Evolutionary conservation across 1,140 invertebrate genomes (phyloP), one percentile per base, ranked within the genome.

Genomic region (Hylaeus volcanicus): DNA sequence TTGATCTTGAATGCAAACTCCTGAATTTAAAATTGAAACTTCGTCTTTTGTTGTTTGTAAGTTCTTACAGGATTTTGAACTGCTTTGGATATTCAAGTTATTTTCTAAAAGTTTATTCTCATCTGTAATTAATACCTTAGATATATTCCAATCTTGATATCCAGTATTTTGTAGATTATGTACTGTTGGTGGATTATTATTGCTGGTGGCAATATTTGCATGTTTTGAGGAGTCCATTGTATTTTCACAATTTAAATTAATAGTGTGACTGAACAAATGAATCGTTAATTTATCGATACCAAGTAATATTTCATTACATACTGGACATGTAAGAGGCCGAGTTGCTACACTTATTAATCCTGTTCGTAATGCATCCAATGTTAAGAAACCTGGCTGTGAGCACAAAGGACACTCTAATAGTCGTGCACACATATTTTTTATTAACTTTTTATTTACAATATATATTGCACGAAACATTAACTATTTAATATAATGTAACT

Each of bases 211-310:
- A 45, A 72, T 71, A 43, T 81, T 63, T 26, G 39, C n/a, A 51
- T 55, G 74, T 61, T 86, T 87, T 1, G 72, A 64, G 39, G 55
- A 26, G 0, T 81, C 85, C 15, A 39, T 53, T 51, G 82, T 68
- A 60, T 79, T 79, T 53, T 81, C 84, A n/a, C 61, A 82, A 45
- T 73, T 86, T 15, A 89, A 70, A 74, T 84, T 89, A 26, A 93
- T 92, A 2, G 94, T 94, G 90, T 97, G 96, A 45, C 95, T 95
- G 86, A 97, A 97, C 79, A 97, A 92, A 92, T 97, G 97, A 87
- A 97, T 97, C 1, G 96, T 97, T n/a, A 97, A 93, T 92, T 97
- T 97, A 92, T 97, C 97, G 72, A 97, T 94, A 3, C 97, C 96
- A 71, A 95, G 91, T 6, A 97, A 93, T 74, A 95, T 92, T 88